Percentiles rank a stretch among this genome's conserved stretches.
These are phyloP conservation scores for Lepidurus apus DNA, from an alignment of 1,140 invertebrate genomes.

Conservation along the genomic window DNA sequence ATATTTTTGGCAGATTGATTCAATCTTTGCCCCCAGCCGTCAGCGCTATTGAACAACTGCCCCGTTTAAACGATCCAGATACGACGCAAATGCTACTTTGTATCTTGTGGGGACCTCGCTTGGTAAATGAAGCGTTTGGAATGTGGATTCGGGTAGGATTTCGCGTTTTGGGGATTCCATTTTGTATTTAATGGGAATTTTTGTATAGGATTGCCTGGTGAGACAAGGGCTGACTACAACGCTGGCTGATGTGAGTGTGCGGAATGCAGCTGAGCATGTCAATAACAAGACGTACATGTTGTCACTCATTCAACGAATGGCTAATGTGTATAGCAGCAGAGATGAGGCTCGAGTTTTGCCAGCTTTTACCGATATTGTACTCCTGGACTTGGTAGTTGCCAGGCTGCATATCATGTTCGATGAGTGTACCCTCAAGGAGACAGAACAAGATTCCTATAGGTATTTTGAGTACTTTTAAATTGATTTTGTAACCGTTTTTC, in stretches of 20 bases:
- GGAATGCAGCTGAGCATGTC: constrained; percentile 58
- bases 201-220: constrained; percentile 68
- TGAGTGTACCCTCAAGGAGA: constrained; percentile 27
- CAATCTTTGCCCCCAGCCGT: constrained; percentile 80
- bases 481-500: not conserved
- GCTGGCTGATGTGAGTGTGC: constrained; percentile 69
- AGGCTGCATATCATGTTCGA: constrained; percentile 30
- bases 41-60: constrained; percentile 73
- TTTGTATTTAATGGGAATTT: not conserved
- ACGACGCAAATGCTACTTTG: constrained; percentile 60
- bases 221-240: constrained; percentile 82
- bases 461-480: not conserved
- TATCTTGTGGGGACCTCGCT: constrained; percentile 66
- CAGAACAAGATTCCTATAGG: constrained; percentile 29
- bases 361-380: constrained; percentile 30
- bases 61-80: constrained; percentile 52
- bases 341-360: constrained; percentile 38
- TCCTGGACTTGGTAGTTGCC: constrained; percentile 30
- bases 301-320: constrained; percentile 41
- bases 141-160: constrained; percentile 59
- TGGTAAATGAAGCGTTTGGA: constrained; percentile 64
- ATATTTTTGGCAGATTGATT: constrained; percentile 58
- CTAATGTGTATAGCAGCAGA: not conserved
- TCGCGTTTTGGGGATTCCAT: not conserved
- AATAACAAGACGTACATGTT: constrained; percentile 63